A percentile compares a stretch with the other conserved stretches of the same genome.
Evolutionary conservation across 2,888 invertebrate genomes (phyloP).

Genomic region (Nematopogon swammerdamellus): DNA sequence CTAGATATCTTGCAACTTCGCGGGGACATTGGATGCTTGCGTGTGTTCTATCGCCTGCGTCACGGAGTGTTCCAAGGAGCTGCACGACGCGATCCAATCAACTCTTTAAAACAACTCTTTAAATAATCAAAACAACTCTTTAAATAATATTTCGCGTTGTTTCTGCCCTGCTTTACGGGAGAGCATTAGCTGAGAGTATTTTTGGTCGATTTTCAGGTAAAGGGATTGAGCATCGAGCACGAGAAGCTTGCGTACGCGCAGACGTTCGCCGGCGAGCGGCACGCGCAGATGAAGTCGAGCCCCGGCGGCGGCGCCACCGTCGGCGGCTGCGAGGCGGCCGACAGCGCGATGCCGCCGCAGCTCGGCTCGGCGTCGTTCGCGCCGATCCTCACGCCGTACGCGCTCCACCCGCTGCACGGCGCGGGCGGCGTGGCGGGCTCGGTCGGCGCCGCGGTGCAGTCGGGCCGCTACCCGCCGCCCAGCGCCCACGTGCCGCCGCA

Average conservation of each 20-base stretch:
- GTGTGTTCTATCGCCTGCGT: too few relatives aligned
- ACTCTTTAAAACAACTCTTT: too few relatives aligned
- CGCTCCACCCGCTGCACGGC: slow-evolving; percentile 37
- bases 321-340: slow-evolving; percentile 2
- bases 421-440: slow-evolving; percentile 35
- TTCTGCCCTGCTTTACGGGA: slow-evolving; percentile 16
- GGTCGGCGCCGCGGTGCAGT: slow-evolving; percentile 10
- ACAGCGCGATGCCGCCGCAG: slow-evolving; percentile 21
- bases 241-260: slow-evolving; percentile 62
- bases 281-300: slow-evolving; percentile 30
- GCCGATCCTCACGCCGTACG: slow-evolving; percentile 41
- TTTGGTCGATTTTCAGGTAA: slow-evolving; percentile 70
- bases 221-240: slow-evolving; percentile 74
- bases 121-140: too few relatives aligned
- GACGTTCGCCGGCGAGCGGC: slow-evolving; percentile 45
- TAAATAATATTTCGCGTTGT: too few relatives aligned
- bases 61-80: too few relatives aligned
- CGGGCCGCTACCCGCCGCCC: slow-evolving; percentile 51
- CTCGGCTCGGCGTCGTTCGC: slow-evolving; percentile 39
- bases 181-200: slow-evolving; percentile 23
- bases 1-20: too few relatives aligned
- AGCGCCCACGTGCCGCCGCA: slow-evolving; percentile 57
- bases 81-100: too few relatives aligned
- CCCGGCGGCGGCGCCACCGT: slow-evolving; percentile 9
- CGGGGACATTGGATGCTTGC: too few relatives aligned